Conservation (phyloP, 2,797 vertebrate genomes). For the Anomalospiza imberbis region DNA sequence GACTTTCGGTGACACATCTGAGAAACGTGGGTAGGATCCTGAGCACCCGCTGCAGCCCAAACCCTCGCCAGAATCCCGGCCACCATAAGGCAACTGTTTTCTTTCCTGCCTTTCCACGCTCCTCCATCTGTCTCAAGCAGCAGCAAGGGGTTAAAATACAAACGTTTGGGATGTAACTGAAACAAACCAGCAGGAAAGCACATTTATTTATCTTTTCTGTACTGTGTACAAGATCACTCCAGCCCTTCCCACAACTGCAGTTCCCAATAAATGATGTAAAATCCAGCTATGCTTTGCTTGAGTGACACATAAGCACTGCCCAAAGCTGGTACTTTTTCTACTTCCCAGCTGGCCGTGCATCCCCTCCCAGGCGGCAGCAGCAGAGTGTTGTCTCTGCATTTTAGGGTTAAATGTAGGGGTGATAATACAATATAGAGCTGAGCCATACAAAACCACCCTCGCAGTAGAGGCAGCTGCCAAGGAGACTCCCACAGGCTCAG, state of each 20-base stretch:
- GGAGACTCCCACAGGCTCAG: background rate
- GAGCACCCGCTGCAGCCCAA: background rate
- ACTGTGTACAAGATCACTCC: background rate
- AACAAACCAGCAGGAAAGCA: background rate
- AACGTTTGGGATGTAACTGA: accelerated
- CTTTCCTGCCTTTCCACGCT: background rate
- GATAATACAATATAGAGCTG: background rate
- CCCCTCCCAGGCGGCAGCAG: background rate
- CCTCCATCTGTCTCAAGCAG: background rate
- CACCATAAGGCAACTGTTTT: background rate
- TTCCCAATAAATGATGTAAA: background rate
- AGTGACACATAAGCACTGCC: background rate
- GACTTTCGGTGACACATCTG: background rate
- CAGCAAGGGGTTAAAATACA: background rate
- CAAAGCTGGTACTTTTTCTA: background rate
- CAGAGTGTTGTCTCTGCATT: background rate
- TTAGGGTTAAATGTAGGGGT: background rate
- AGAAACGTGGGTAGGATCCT: background rate
- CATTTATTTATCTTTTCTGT: background rate
- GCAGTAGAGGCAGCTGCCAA: background rate
- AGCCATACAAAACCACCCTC: background rate
- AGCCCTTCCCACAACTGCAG: background rate
- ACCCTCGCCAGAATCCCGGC: accelerated
- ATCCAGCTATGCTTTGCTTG: background rate
- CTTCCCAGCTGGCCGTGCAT: background rate